Evolutionary conservation across 2,797 vertebrate genomes (phyloP).

Genomic region (Tympanoctomys barrerae): DNA sequence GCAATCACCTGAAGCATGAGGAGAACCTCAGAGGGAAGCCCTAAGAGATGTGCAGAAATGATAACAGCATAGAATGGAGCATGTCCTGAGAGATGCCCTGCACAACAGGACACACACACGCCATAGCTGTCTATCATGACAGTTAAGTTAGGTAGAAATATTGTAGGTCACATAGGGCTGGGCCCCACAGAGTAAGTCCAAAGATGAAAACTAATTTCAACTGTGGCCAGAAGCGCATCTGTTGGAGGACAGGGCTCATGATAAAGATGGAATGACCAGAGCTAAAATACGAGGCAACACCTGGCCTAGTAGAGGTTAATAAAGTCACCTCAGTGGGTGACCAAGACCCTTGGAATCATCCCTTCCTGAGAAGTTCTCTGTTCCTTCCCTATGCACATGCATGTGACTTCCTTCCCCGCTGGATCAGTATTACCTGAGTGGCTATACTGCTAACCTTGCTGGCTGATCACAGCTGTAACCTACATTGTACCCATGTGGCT

Average conservation of each 20-base stretch:
- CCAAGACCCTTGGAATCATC: neutral
- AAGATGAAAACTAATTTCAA: neutral
- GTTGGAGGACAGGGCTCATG: neutral
- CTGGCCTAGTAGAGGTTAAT: neutral
- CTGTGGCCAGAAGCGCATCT: neutral
- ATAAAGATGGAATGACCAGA: neutral
- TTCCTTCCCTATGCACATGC: neutral
- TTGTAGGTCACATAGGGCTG: neutral
- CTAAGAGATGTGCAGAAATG: neutral
- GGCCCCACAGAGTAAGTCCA: neutral
- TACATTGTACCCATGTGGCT: neutral
- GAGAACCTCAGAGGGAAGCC: neutral
- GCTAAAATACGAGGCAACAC: neutral
- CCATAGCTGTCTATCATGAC: neutral
- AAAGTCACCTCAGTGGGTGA: neutral
- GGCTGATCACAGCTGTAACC: neutral
- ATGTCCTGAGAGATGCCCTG: neutral
- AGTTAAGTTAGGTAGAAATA: neutral
- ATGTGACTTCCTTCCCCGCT: neutral
- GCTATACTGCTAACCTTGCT: neutral
- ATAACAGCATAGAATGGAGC: neutral
- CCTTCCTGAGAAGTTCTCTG: neutral
- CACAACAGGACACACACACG: too few relatives aligned
- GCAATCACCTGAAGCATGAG: neutral
- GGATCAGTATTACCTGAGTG: neutral